Conservation (phyloP, 2,888 invertebrate species). For the Mesorhabditis sp. region DNA sequence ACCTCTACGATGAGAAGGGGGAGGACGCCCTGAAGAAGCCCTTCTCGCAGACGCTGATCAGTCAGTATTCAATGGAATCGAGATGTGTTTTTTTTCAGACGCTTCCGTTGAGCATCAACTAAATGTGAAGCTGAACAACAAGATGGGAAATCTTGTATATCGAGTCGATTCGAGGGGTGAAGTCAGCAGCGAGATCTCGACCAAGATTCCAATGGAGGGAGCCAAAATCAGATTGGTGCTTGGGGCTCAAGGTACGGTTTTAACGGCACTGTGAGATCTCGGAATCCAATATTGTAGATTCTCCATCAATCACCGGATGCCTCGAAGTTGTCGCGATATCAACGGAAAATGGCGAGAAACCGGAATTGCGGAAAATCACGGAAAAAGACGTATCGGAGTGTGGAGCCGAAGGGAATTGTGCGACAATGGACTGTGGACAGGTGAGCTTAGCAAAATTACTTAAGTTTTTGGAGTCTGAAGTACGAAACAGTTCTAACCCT, state of each 20-base stretch:
- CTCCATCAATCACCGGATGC: conserved; percentile 31
- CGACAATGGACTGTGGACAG: conserved; percentile 26
- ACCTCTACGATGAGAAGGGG: conserved; percentile 16
- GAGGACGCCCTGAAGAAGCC: conserved; percentile 25
- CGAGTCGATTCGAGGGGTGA: conserved; percentile 14
- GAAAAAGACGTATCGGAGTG: conserved; percentile 27
- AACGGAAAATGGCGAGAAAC: conserved; percentile 8
- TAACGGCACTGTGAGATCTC: background rate
- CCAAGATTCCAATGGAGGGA: conserved; percentile 18
- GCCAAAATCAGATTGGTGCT: conserved; percentile 20
- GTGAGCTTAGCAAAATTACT: background rate
- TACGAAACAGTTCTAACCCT: too few relatives aligned
- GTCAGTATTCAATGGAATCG: conserved; percentile 14
- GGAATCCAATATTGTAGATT: too few relatives aligned
- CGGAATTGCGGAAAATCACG: conserved; percentile 11
- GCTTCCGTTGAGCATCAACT: conserved; percentile 12
- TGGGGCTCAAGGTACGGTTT: conserved; percentile 19
- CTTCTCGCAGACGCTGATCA: conserved; percentile 20
- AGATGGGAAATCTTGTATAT: background rate
- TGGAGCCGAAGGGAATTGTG: conserved; percentile 22
- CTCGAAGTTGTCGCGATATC: conserved; percentile 28
- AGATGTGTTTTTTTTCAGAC: conserved; percentile 6
- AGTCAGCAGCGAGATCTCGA: conserved; percentile 19
- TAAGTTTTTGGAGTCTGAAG: background rate
- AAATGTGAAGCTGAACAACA: conserved; percentile 11